Evolutionary conservation across 2,888 invertebrate species (phyloP), one percentile per base, ranked within the genome.

Genomic region (Malachius bipustulatus): DNA sequence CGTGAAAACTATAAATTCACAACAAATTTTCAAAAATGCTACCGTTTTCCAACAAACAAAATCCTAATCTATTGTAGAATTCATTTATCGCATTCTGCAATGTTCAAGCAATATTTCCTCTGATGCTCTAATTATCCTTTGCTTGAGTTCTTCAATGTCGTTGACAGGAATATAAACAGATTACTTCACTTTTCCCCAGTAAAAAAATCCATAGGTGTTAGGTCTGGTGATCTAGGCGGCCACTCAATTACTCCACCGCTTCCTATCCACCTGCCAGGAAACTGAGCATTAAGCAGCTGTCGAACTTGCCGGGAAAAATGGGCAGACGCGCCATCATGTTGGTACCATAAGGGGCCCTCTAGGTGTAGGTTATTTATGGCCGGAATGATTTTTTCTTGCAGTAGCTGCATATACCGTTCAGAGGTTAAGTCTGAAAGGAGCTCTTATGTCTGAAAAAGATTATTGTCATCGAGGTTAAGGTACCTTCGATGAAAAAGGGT

Each of bases 401-500:
- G 6, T 8, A 19, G n/a, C n/a, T 19, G 24, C n/a, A n/a, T 6
- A 19, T n/a, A n/a, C n/a, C n/a, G n/a, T n/a, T n/a, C n/a, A n/a
- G n/a, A n/a, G n/a, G n/a, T n/a, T n/a, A 39, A 66, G 69, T 1
- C 52, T 74, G 13, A 74, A 73, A 40, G 71, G 75, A 42, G 65
- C 71, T 49, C 71, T 77, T 30, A 67, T 77, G 52, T 70, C 73
- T 1, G 71, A 73, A 36, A 73, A 78, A 26, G 77, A 78, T 30
- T 19, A 19, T 19, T 19, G 24, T 19, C 6, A n/a, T 19, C 24
- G 6, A 19, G n/a, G 24, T 19, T 19, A 19, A 8, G n/a, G n/a
- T 19, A 8, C 24, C 24, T 8, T 19, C 24, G n/a, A 19, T 8
- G n/a, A 19, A 19, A 8, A 8, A 19, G 24, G 24, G 24, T 8